Evolutionary conservation across 1,140 invertebrate genomes (phyloP), one percentile per base, ranked within the genome.

Genomic region (Apis cerana): DNA sequence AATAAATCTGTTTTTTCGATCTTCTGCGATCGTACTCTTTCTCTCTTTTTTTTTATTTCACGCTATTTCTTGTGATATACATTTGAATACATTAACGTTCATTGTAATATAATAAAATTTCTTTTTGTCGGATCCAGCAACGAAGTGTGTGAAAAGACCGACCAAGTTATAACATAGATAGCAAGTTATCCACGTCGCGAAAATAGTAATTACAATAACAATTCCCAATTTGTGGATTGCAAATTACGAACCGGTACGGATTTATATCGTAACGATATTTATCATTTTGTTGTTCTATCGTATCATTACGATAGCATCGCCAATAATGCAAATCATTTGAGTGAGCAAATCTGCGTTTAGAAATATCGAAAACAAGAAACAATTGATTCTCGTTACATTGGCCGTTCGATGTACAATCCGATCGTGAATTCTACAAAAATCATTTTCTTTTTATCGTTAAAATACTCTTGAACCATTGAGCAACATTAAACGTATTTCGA

Each of bases 41-140:
- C 3, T 43, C 7, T 43, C 33, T 43, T 33, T 50, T 43, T 50
- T 61, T 76, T 76, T 61, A 76, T 82, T 27, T 9, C 52, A 13
- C 21, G 11, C 21, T 48, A 10, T 23, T n/a, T n/a, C 27, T 52
- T 15, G 9, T 64, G 64, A 76, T 68, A 61, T 68, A 52, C 23
- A 43, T 59, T 19, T 4, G 33, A 67, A 68, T 68, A 76, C 50
- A 48, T 43, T 11, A 17, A 21, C 43, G 54, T 59, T 50, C 48
- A 76, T 82, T 76, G 3, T 56, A 76, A 76, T 76, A 76, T 61
- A 43, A 43, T 7, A 61, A 76, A 82, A 69, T 82, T 76, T 64
- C 23, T 54, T 69, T 76, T 23, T 27, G 12, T 33, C 15, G 17
- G 12, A 17, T 68, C 1, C 17, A 13, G 13, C n/a, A 15, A 12